These are phyloP conservation scores for Typhlomys cinereus DNA, from an alignment of 2,113 vertebrate genomes.

Conservation along the genomic window DNA sequence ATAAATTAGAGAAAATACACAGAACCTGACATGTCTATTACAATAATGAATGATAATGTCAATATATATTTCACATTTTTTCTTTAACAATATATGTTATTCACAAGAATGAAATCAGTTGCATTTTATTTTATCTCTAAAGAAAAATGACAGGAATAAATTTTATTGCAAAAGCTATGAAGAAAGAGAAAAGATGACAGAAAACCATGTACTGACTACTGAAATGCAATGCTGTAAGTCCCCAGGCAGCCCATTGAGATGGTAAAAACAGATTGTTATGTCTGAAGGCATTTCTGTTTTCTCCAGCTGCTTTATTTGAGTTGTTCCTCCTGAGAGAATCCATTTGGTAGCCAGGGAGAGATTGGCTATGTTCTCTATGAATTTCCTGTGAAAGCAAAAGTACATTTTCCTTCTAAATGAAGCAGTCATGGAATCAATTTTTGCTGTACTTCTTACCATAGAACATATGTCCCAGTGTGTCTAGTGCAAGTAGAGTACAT, in stretches of 20 bases:
- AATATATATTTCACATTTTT: slow-evolving; percentile 40
- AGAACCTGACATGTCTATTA: slow-evolving; percentile 10
- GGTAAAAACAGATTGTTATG: background rate
- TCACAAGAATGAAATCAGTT: slow-evolving; percentile 61
- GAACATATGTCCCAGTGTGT: slow-evolving; percentile 42
- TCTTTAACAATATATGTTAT: slow-evolving; percentile 56
- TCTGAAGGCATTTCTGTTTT: background rate
- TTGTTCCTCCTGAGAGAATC: background rate
- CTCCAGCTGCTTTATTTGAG: background rate
- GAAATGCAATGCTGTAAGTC: background rate
- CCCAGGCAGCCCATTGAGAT: background rate
- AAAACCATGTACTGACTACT: background rate
- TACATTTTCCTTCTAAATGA: slow-evolving; percentile 54
- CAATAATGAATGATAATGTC: slow-evolving; percentile 17
- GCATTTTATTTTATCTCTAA: slow-evolving; percentile 39
- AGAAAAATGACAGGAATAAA: background rate
- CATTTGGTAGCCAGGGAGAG: slow-evolving; percentile 17
- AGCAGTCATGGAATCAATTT: slow-evolving; percentile 36
- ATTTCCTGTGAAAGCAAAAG: slow-evolving; percentile 51
- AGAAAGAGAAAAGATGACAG: background rate
- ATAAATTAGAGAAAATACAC: slow-evolving; percentile 35
- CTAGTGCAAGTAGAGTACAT: slow-evolving; percentile 56
- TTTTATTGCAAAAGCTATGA: background rate
- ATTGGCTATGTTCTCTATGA: background rate
- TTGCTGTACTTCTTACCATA: background rate